Base-by-base conservation (phyloP, 2,888 invertebrate genomes). In the Pseudococcus jackbeardsleyi region DNA sequence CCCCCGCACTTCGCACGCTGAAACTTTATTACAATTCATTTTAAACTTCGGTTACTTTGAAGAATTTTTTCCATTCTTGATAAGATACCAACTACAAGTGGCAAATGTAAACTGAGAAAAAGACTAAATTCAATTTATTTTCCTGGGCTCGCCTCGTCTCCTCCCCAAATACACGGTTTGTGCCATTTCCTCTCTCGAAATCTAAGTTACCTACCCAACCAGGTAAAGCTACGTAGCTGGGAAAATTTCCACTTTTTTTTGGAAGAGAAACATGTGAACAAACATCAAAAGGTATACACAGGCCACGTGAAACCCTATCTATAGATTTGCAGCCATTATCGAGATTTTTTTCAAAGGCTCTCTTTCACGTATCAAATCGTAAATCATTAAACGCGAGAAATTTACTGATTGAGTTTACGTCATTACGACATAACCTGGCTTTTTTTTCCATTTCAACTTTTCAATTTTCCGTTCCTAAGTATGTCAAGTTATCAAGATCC, bases 121-220 rank as follows among this genome's bases (percentile, higher is more conserved):
- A 77, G 39, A 39, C 39, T 77, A 77, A 77, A 77, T 77, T 77
- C 33, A 77, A 77, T 77, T 77, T 77, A 77, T 77, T 77, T 77
- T 77, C n/a, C 6, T 4, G n/a, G 39, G 0, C 42, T 9, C 42
- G 42, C 7, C 42, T 9, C 42, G 7, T 42, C 42, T 77, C 77
- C n/a, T n/a, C n/a, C n/a, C n/a, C n/a, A n/a, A n/a, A n/a, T n/a
- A n/a, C n/a, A n/a, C n/a, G n/a, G n/a, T n/a, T n/a, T n/a, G n/a
- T n/a, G n/a, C 59, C 22, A 64, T 64, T 64, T 64, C 22, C 22
- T 8, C 59, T 17, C n/a, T 12, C 54, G 17, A 54, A 64, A 22
- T 22, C 7, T 3, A 33, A 33, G 26, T 33, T 22, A 64, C 64
- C 64, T 64, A 19, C 22, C 3, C 11, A 64, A 19, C 22, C 9